These are phyloP conservation scores for Drosophila ezoana DNA, from an alignment of 2,888 invertebrate genomes.

Conservation along the genomic window DNA sequence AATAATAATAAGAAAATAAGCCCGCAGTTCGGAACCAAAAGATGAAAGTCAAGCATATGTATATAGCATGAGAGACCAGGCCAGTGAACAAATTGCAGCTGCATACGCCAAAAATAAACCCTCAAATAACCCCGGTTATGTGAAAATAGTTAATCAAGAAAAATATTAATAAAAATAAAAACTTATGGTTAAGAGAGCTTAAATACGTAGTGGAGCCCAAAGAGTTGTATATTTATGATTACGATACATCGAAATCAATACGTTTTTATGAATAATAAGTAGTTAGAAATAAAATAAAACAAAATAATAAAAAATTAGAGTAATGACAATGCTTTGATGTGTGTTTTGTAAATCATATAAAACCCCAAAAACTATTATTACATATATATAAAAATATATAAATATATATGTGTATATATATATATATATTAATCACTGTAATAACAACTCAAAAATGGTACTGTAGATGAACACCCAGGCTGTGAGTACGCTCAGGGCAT, in stretches of 20 bases:
- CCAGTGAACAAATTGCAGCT: constrained; percentile 34
- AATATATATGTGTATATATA: constrained; percentile 38
- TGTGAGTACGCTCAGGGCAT: constrained; percentile 48
- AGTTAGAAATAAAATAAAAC: constrained; percentile 37
- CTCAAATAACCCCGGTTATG: constrained; percentile 32
- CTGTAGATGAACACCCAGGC: constrained; percentile 57
- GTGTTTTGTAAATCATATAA: constrained; percentile 46
- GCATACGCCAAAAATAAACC: constrained; percentile 10
- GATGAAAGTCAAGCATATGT: constrained; percentile 48
- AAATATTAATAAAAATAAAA: constrained; percentile 19
- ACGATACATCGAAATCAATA: constrained; percentile 34
- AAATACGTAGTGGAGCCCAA: constrained; percentile 37
- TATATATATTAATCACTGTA: constrained; percentile 66
- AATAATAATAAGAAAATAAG: constrained; percentile 28
- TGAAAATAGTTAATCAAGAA: constrained; percentile 46
- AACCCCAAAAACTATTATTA: constrained; percentile 51
- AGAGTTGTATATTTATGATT: constrained; percentile 40
- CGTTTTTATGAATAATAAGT: constrained; percentile 14
- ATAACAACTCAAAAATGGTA: constrained; percentile 69
- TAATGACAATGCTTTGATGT: constrained; percentile 50
- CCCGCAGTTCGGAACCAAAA: constrained; percentile 41
- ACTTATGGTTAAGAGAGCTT: constrained; percentile 45
- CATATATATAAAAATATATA: constrained; percentile 18
- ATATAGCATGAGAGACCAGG: constrained; percentile 47
- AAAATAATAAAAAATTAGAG: constrained; percentile 43